A percentile compares a stretch with the other conserved stretches of the same genome.
These are phyloP conservation scores for Chelonus insularis DNA, from an alignment of 1,140 invertebrate genomes.

Conservation along the genomic window DNA sequence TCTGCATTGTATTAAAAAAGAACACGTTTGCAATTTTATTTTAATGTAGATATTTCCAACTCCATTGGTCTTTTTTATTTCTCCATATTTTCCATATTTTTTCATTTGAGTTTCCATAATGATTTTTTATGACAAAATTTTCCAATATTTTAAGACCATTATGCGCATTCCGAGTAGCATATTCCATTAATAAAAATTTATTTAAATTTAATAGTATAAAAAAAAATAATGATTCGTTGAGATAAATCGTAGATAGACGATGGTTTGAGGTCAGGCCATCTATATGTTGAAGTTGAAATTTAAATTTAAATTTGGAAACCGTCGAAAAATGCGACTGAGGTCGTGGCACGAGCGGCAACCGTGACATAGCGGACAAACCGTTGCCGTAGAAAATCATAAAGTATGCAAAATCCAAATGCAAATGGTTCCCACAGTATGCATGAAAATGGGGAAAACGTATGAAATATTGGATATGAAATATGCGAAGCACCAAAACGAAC, in stretches of 20 bases:
- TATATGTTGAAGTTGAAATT: constrained; percentile 17
- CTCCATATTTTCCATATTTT: too few species aligned
- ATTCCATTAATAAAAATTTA: too few species aligned
- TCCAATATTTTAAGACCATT: too few species aligned
- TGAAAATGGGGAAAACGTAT: constrained; percentile 41
- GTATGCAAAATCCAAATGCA: constrained; percentile 49
- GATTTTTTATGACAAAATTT: too few species aligned
- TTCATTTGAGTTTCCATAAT: too few species aligned
- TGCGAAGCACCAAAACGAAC: constrained; percentile 29
- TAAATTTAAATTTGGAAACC: constrained; percentile 23
- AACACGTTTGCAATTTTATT: too few species aligned
- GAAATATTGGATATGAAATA: constrained; percentile 39
- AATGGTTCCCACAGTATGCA: constrained; percentile 39
- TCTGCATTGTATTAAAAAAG: too few species aligned
- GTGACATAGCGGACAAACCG: constrained; percentile 23
- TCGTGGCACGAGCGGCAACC: constrained; percentile 5
- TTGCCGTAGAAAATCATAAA: constrained; percentile 44
- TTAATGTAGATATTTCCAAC: too few species aligned
- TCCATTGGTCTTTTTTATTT: too few species aligned
- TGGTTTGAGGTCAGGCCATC: constrained; percentile 8
- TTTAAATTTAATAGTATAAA: constrained; percentile 3
- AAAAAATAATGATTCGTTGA: too few species aligned
- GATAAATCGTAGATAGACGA: constrained; percentile 1
- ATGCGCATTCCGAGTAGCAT: too few species aligned
- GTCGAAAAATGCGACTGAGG: constrained; percentile 18